These are phyloP conservation scores for Porites divaricata DNA, from an alignment of 92 coral and sea anemone species.

Conservation along the genomic window DNA sequence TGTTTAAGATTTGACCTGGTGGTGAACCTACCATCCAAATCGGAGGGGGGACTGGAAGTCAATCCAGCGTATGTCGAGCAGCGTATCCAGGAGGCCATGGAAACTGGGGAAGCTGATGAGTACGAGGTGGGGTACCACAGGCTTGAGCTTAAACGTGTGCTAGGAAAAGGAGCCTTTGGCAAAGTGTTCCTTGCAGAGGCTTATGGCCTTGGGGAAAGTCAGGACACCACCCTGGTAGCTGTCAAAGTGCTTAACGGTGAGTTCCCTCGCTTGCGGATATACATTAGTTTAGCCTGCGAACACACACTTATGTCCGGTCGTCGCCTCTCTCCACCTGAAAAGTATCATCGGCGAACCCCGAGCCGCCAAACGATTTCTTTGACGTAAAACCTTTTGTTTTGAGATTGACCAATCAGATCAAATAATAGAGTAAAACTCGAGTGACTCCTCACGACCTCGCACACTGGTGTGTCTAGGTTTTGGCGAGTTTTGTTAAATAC, in stretches of 20 bases:
- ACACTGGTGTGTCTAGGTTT: too few relatives aligned
- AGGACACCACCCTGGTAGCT: slow-evolving; percentile 78
- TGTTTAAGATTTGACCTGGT: slow-evolving; percentile 39
- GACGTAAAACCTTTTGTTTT: too few relatives aligned
- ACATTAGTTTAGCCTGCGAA: too few relatives aligned
- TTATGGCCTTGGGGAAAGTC: slow-evolving; percentile 74
- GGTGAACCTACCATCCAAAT: slow-evolving; percentile 76
- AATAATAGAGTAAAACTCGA: too few relatives aligned
- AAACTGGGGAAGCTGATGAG: slow-evolving; percentile 88
- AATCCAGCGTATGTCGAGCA: slow-evolving; percentile 95
- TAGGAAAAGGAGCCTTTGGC: slow-evolving; percentile 97
- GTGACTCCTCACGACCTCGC: too few relatives aligned
- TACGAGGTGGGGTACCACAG: slow-evolving; percentile 93
- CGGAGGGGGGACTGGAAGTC: slow-evolving; percentile 87
- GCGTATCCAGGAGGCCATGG: slow-evolving; percentile 92
- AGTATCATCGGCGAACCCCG: too few relatives aligned
- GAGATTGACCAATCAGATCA: too few relatives aligned
- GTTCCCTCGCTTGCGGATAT: background rate
- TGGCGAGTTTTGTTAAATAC: too few relatives aligned
- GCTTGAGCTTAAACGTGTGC: slow-evolving; percentile 78
- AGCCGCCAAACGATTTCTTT: too few relatives aligned
- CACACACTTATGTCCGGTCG: too few relatives aligned
- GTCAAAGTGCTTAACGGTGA: slow-evolving; percentile 91
- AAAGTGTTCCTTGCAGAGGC: slow-evolving; percentile 95
- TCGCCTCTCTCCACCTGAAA: too few relatives aligned